Conservation (phyloP, 2,113 vertebrate species). For the Pithys albifrons region DNA sequence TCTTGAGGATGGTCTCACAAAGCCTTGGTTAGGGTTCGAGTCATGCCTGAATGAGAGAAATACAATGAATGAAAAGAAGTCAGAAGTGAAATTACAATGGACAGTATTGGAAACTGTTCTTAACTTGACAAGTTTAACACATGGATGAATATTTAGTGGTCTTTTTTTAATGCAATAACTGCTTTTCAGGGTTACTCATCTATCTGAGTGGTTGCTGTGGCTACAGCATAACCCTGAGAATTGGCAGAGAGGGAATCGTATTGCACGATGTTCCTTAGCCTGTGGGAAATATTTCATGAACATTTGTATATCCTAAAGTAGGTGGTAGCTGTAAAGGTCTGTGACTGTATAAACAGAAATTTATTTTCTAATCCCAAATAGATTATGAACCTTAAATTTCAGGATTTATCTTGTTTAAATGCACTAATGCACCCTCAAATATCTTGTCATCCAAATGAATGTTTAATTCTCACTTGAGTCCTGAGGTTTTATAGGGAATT, state of each 20-base stretch:
- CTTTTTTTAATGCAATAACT: neutral
- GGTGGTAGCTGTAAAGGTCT: neutral
- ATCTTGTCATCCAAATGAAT: neutral
- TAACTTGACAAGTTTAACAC: neutral
- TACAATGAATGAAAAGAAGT: neutral
- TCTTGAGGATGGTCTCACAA: neutral
- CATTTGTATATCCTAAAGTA: neutral
- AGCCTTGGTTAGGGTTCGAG: neutral
- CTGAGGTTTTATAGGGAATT: neutral
- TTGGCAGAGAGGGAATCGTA: neutral
- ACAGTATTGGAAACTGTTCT: neutral
- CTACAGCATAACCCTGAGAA: conserved; percentile 6
- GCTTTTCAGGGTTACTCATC: neutral
- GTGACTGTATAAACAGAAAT: neutral
- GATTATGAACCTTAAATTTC: neutral
- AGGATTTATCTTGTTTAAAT: neutral
- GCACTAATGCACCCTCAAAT: neutral
- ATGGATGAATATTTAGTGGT: neutral
- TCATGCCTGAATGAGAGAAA: neutral
- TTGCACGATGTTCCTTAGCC: neutral
- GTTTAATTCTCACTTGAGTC: neutral
- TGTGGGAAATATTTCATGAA: neutral
- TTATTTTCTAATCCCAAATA: neutral
- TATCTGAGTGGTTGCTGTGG: conserved; percentile 27
- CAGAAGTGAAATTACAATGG: neutral